Evolutionary conservation across 2,888 invertebrate genomes (phyloP), one percentile per base, ranked within the genome.

Genomic region (Apamea sordens): DNA sequence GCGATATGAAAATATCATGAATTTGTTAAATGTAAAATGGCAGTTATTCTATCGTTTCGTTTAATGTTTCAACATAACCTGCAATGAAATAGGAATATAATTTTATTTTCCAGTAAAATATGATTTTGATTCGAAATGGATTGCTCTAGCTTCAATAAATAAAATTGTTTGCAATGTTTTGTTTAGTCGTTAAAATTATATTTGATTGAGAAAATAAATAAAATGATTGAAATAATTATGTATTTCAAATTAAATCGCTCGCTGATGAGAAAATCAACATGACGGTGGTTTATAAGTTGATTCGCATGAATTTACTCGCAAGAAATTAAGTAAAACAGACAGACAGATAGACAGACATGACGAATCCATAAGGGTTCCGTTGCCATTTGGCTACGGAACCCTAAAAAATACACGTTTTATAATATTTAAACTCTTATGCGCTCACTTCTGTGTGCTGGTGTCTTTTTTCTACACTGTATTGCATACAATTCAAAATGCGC

Each of bases 1-100:
- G n/a, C 41, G 69, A 28, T 61, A 72, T 73, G 68, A 88, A 87
- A 79, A 86, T 82, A 80, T 64, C 41, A 80, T 71, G 73, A 32
- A 71, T 76, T 64, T 77, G 41, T 56, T 75, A 61, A 77, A 82
- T 74, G 63, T 77, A 74, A 79, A 77, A 86, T 76, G 68, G 65
- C 74, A 79, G 73, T 65, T 69, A 82, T 85, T 78, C 24, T 36
- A 13, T 36, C 61, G 44, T 76, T 71, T 53, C 15, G 18, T 72
- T 68, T 73, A 63, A 84, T 73, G 50, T 61, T 76, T 61, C 50
- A 68, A 71, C 44, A 59, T 73, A 73, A 44, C 65, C 59, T 3
- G 61, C 56, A 18, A 67, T 84, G 65, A 59, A 73, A 71, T 73
- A 67, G 24, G 50, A 84, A 70, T 79, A 73, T 76, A 65, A 75